Evolutionary conservation across 2,888 invertebrate species (phyloP).

Genomic region (Watsonalla binaria): DNA sequence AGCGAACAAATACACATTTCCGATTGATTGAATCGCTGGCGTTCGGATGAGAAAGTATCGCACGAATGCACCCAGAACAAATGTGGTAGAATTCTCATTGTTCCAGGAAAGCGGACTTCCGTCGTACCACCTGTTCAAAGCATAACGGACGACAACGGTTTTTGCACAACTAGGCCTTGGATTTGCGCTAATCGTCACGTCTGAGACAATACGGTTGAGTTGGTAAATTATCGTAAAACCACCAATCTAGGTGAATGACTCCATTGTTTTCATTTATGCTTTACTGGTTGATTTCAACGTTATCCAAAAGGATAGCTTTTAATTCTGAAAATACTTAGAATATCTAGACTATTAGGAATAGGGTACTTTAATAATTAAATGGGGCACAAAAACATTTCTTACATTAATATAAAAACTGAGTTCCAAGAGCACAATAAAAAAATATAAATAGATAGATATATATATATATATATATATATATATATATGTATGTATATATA

Average conservation of each 20-base stretch:
- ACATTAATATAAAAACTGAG: no score
- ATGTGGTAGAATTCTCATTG: constrained; percentile 54
- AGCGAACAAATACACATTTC: constrained; percentile 37
- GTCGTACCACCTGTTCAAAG: constrained; percentile 39
- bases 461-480: no score
- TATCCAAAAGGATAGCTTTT: neutral
- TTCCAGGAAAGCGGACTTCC: constrained; percentile 51
- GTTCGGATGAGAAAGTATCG: constrained; percentile 52
- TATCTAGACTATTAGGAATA: no score
- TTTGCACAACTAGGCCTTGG: constrained; percentile 61
- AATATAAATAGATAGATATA: no score
- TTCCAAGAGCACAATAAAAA: no score
- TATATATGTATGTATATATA: no score
- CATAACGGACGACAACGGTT: constrained; percentile 62
- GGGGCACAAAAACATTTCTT: no score
- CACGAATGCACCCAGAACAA: constrained; percentile 51
- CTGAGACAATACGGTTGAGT: constrained; percentile 35
- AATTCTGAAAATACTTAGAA: no score
- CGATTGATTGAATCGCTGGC: constrained; percentile 45
- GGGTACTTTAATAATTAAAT: no score
- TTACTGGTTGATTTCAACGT: neutral
- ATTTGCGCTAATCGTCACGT: constrained; percentile 43
- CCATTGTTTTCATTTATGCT: constrained; percentile 8
- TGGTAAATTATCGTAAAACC: constrained; percentile 31
- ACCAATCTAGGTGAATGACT: constrained; percentile 27